Evolutionary conservation across 1,140 invertebrate genomes (phyloP).

Genomic region (Cotesia typhae): DNA sequence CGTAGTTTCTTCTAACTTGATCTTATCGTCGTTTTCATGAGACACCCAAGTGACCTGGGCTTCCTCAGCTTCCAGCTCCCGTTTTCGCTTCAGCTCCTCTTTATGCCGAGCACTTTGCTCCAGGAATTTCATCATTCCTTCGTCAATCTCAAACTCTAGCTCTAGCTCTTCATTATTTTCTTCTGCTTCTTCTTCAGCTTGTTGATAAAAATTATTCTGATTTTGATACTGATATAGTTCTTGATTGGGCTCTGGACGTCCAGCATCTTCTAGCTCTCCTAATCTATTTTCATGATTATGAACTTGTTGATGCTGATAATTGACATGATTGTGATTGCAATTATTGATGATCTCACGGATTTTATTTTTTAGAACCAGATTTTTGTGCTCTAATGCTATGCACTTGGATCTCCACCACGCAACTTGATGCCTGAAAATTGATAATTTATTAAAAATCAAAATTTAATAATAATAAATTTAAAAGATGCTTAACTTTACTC

Average conservation of each 20-base stretch:
- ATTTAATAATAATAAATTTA: not conserved
- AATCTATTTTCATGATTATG: no score
- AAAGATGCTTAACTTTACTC: no score
- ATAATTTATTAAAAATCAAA: slow-evolving; percentile 1
- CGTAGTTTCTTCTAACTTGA: slow-evolving; percentile 59
- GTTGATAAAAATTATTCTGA: slow-evolving; percentile 18
- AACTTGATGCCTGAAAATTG: slow-evolving; percentile 58
- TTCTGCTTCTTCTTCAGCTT: slow-evolving; percentile 34
- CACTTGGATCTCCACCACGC: slow-evolving; percentile 76
- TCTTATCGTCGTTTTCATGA: slow-evolving; percentile 38
- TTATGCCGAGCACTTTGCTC: slow-evolving; percentile 69
- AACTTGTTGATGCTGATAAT: not conserved
- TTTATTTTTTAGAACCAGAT: slow-evolving; percentile 67
- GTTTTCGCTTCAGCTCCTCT: slow-evolving; percentile 64
- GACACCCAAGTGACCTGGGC: slow-evolving; percentile 38
- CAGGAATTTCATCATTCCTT: slow-evolving; percentile 74
- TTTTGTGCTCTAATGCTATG: slow-evolving; percentile 72
- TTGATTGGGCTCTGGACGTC: no score
- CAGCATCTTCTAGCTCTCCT: no score
- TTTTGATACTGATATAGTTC: slow-evolving; percentile 7
- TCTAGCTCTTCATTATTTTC: slow-evolving; percentile 47
- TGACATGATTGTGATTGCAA: not conserved
- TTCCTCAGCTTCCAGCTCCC: slow-evolving; percentile 47
- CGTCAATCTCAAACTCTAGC: slow-evolving; percentile 70
- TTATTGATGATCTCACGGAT: slow-evolving; percentile 48